A percentile compares a stretch with the other conserved stretches of the same genome.
Conservation (phyloP, 2,113 vertebrate genomes). For the Antennarius striatus region DNA sequence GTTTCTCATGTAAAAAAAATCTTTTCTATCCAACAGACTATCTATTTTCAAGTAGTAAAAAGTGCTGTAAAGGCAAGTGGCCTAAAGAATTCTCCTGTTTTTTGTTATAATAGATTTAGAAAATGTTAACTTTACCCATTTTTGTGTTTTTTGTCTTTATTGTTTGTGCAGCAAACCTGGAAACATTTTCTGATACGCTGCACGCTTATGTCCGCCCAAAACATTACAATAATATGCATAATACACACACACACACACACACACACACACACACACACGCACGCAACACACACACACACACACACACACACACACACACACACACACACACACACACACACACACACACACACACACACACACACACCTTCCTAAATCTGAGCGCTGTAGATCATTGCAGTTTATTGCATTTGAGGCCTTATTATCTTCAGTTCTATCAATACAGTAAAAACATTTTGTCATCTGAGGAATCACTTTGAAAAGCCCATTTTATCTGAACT, state of each 20-base stretch:
- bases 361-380: background rate
- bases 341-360: conserved; percentile 2
- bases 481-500: no score
- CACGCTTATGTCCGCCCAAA: conserved; percentile 15
- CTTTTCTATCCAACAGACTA: background rate
- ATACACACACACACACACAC: no score
- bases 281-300: conserved; percentile 12
- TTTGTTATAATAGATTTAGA: conserved; percentile 19
- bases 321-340: no score
- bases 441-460: no score
- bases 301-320: background rate
- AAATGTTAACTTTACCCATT: conserved; percentile 10
- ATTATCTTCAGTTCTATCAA: no score
- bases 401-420: no score
- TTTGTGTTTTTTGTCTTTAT: background rate
- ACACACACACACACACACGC: background rate
- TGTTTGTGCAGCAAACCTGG: background rate
- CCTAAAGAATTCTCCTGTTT: no score
- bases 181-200: conserved; percentile 15
- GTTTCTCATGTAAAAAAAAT: conserved; percentile 21
- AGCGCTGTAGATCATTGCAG: background rate
- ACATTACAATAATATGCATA: conserved; percentile 11
- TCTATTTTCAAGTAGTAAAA: no score
- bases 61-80: no score
- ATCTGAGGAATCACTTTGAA: no score